phyloP scores from a whole-genome alignment of 2,113 vertebrate species.

The Bombycilla garrulus region DNA sequence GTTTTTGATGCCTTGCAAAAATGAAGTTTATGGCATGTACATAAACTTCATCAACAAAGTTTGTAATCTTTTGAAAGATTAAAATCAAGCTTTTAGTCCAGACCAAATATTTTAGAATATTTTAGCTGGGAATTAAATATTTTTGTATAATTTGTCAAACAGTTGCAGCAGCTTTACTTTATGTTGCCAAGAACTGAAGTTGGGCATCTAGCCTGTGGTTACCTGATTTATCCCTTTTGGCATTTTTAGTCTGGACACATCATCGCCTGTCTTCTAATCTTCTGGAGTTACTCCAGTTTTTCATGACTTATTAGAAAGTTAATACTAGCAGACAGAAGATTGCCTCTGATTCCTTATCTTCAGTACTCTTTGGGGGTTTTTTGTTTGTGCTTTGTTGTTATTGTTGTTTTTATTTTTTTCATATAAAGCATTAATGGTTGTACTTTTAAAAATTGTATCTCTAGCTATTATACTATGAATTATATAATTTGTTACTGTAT shows the following conservation, averaged over 20 bases:
- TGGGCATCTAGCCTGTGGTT: neutral
- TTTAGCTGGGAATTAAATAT: neutral
- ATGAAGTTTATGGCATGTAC: neutral
- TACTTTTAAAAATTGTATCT: neutral
- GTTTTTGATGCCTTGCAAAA: neutral
- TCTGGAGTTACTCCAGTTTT: constrained; percentile 3
- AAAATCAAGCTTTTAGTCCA: neutral
- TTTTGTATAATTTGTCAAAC: neutral
- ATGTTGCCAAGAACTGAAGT: neutral
- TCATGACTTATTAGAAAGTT: neutral
- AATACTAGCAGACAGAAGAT: neutral
- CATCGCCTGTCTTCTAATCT: neutral
- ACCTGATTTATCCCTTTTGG: constrained; percentile 7
- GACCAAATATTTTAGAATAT: neutral
- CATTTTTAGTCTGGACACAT: neutral
- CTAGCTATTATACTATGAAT: neutral
- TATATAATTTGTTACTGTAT: neutral
- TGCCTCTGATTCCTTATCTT: neutral
- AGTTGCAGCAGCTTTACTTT: neutral
- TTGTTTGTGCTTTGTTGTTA: neutral
- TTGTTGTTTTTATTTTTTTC: neutral
- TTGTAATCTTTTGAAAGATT: neutral
- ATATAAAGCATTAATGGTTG: neutral
- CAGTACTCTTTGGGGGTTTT: neutral
- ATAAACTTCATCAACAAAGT: neutral